Percentiles rank a stretch among this genome's conserved stretches.
Conservation (phyloP, 2,797 vertebrate species). For the Petrocephalus sullivani region DNA sequence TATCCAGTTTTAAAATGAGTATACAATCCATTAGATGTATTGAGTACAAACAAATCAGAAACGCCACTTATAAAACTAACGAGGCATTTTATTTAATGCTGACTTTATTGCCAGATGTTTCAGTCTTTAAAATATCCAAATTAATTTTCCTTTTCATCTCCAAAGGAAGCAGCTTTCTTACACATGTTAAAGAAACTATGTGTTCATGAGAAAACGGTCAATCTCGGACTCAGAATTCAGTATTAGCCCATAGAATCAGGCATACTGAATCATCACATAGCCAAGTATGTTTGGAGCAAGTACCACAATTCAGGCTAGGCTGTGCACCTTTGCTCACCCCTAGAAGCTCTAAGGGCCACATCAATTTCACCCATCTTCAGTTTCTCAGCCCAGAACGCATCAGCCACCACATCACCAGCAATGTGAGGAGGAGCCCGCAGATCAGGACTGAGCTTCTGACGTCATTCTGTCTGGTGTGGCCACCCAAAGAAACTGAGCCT, state of each 20-base stretch:
- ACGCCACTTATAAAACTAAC: background rate
- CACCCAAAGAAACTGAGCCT: background rate
- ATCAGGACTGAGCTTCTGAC: background rate
- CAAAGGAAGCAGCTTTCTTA: too few relatives aligned
- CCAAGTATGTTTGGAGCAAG: background rate
- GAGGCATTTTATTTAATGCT: background rate
- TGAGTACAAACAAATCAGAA: background rate
- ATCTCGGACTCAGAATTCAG: background rate
- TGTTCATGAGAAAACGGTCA: background rate
- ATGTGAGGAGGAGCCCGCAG: background rate
- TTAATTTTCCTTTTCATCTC: background rate
- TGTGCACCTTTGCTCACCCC: background rate
- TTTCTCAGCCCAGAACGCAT: background rate
- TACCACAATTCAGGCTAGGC: background rate
- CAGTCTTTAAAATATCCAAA: background rate
- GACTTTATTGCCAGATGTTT: background rate
- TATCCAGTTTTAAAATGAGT: background rate
- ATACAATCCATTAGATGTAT: background rate
- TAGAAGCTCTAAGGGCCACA: background rate
- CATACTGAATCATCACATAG: background rate
- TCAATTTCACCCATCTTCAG: background rate
- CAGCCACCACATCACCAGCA: background rate
- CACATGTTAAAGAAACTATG: too few relatives aligned
- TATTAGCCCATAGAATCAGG: background rate
- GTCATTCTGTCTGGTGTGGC: background rate